Evolutionary conservation across 2,888 invertebrate genomes (phyloP).

Genomic region (Spilarctia lutea): DNA sequence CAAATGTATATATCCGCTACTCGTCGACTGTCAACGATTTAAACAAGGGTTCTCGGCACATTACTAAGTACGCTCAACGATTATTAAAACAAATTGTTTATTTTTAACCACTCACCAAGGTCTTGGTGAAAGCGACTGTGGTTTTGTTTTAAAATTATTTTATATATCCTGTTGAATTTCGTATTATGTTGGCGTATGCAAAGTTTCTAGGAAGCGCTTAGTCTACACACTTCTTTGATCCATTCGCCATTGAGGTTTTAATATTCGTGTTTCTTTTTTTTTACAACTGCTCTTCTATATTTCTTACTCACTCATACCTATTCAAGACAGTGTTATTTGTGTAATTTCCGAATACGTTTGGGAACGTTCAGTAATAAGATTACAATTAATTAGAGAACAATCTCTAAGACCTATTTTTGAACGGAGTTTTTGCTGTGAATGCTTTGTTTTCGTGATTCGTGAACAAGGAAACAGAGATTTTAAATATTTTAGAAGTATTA

Average conservation of each 20-base stretch:
- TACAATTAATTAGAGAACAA: not conserved
- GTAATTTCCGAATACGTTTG: not conserved
- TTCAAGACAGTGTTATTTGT: too few species aligned
- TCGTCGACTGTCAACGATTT: constrained; percentile 65
- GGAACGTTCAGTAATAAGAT: not conserved
- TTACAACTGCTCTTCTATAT: too few species aligned
- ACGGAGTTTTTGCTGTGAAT: not conserved
- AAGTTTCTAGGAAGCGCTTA: not conserved
- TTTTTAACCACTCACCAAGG: constrained; percentile 43
- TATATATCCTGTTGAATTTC: constrained; percentile 14
- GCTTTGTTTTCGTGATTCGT: too few species aligned
- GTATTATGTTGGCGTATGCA: not conserved
- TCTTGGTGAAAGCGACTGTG: constrained; percentile 42
- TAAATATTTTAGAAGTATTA: too few species aligned
- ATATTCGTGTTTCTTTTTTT: not conserved
- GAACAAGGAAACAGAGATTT: too few species aligned
- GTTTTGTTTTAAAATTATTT: constrained; percentile 32
- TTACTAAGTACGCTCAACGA: constrained; percentile 22
- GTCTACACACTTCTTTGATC: not conserved
- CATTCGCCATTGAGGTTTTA: not conserved
- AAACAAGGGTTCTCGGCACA: constrained; percentile 56
- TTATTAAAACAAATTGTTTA: constrained; percentile 44
- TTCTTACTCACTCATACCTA: not conserved
- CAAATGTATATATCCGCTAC: constrained; percentile 64
- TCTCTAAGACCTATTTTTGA: not conserved